phyloP scores from a whole-genome alignment of 2,113 vertebrate genomes.

The Anser brachyrhynchus region DNA sequence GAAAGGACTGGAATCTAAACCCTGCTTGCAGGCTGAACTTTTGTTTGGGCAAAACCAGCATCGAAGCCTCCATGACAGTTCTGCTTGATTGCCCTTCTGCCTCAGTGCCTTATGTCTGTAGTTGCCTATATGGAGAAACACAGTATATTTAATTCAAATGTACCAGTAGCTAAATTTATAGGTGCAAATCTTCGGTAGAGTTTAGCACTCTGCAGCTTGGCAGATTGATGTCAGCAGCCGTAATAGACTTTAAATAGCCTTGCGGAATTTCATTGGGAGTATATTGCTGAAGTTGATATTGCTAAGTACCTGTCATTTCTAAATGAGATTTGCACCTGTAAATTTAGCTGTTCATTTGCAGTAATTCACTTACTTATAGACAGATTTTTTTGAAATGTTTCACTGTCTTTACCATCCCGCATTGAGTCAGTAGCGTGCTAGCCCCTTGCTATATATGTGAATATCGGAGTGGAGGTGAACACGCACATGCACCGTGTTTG shows the following conservation, averaged over 20 bases:
- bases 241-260: constrained; percentile 72
- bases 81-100: neutral
- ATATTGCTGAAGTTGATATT: constrained; percentile 68
- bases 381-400: neutral
- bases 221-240: constrained; percentile 63
- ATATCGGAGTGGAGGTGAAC: neutral
- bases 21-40: neutral
- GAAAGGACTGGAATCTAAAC: neutral
- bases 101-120: neutral
- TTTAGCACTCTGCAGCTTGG: constrained; percentile 54
- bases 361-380: constrained; percentile 21
- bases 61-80: neutral
- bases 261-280: constrained; percentile 66
- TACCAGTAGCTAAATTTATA: constrained; percentile 56
- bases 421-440: neutral
- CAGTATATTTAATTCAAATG: constrained; percentile 29
- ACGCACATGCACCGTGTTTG: neutral
- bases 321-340: constrained; percentile 60
- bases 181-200: constrained; percentile 63
- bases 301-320: constrained; percentile 63
- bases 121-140: constrained; percentile 8
- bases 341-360: constrained; percentile 38
- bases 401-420: accelerated
- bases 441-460: neutral
- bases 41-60: neutral